Evolutionary conservation across 2,888 invertebrate species (phyloP).

Genomic region (Apodemia duryi): DNA sequence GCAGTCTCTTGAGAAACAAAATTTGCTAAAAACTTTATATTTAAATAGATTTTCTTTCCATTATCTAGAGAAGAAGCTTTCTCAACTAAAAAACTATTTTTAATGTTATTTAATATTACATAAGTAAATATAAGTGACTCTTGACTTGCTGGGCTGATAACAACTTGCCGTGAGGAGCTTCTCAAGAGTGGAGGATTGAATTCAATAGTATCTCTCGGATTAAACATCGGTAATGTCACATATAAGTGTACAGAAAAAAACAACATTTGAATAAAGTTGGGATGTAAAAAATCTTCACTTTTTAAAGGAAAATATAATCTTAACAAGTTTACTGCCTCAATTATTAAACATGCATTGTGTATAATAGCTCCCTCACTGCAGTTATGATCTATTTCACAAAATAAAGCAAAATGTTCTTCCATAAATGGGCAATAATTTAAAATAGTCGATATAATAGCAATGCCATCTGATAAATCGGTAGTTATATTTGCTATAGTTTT

Average conservation of each 20-base stretch:
- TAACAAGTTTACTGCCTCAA: conserved; percentile 75
- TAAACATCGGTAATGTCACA: conserved; percentile 73
- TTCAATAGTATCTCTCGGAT: conserved; percentile 57
- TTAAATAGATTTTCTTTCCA: conserved; percentile 57
- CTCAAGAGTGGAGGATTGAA: conserved; percentile 69
- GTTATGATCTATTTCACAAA: conserved; percentile 65
- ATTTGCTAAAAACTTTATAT: conserved; percentile 60
- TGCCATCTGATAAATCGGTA: conserved; percentile 73
- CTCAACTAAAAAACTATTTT: conserved; percentile 58
- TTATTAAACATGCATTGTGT: conserved; percentile 79
- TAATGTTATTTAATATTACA: conserved; percentile 51
- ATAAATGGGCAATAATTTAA: conserved; percentile 80
- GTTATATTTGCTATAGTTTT: conserved; percentile 67
- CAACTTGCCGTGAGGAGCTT: conserved; percentile 55
- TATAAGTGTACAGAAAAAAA: conserved; percentile 79
- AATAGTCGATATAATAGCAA: conserved; percentile 76
- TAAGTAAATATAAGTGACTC: conserved; percentile 56
- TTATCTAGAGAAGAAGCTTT: conserved; percentile 52
- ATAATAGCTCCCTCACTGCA: conserved; percentile 49
- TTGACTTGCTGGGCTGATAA: conserved; percentile 59
- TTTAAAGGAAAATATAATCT: conserved; percentile 75
- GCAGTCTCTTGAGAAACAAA: conserved; percentile 53
- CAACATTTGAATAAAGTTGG: conserved; percentile 78
- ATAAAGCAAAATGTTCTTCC: conserved; percentile 55
- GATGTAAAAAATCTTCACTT: conserved; percentile 71